phyloP scores from a whole-genome alignment of 2,888 invertebrate species.

The Melinaea marsaeus region DNA sequence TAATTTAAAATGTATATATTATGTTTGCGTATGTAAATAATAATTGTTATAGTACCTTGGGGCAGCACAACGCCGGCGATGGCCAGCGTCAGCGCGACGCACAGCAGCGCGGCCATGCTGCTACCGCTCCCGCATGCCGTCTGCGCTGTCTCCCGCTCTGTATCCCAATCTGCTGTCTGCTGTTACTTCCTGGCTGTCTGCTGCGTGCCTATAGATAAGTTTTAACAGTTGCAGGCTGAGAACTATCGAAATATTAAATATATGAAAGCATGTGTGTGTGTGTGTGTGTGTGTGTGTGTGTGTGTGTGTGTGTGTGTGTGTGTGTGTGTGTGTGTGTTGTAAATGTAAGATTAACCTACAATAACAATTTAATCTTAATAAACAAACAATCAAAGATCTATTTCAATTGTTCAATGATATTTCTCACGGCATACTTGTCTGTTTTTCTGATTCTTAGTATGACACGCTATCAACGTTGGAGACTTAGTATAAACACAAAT shows the following conservation, averaged over 20 bases:
- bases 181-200: not conserved
- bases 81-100: constrained; percentile 43
- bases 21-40: too few species aligned
- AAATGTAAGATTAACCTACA: too few species aligned
- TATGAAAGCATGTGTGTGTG: too few species aligned
- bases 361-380: not conserved
- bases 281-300: too few species aligned
- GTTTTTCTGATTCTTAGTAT: not conserved
- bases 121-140: constrained; percentile 40
- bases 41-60: constrained; percentile 31
- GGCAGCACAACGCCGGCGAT: constrained; percentile 36
- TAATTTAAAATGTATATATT: too few species aligned
- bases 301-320: too few species aligned
- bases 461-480: not conserved
- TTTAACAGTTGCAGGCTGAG: too few species aligned
- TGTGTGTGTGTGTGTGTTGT: too few species aligned
- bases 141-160: not conserved
- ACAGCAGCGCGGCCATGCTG: constrained; percentile 54
- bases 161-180: not conserved
- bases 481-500: not conserved
- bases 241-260: too few species aligned
- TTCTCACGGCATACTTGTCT: constrained; percentile 4
- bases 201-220: too few species aligned
- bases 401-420: constrained; percentile 4
- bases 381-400: constrained; percentile 3